Percentiles rank a stretch among this genome's conserved stretches.
Conservation (phyloP, 2,797 vertebrate genomes). For the Lithobates pipiens region DNA sequence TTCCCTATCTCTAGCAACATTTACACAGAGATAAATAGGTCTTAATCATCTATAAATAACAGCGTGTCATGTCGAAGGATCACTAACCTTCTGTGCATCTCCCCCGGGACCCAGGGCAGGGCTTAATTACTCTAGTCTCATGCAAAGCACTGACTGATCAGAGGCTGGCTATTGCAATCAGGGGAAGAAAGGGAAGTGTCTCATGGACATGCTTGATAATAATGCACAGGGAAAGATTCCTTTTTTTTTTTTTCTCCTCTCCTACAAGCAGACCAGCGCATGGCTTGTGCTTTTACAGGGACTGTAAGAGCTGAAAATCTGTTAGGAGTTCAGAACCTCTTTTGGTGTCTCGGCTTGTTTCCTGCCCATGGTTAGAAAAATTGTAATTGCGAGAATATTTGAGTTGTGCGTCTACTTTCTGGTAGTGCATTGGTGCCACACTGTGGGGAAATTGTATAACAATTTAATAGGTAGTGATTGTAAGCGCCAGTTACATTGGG, state of each 20-base stretch:
- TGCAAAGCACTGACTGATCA: conserved; percentile 69
- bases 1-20: conserved; percentile 72
- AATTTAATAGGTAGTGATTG: conserved; percentile 12
- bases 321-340: background rate
- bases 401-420: conserved; percentile 63
- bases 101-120: conserved; percentile 70
- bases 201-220: background rate
- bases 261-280: background rate
- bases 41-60: conserved; percentile 78
- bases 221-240: background rate
- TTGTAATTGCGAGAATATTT: conserved; percentile 54
- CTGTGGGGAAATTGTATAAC: conserved; percentile 72
- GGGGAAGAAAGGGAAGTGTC: conserved; percentile 26
- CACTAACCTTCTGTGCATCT: conserved; percentile 72
- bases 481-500: too few species aligned
- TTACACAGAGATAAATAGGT: conserved; percentile 76
- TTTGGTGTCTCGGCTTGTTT: background rate
- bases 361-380: background rate
- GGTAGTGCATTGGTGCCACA: conserved; percentile 77
- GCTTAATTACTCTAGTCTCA: conserved; percentile 73
- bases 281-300: background rate
- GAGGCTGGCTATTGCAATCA: conserved; percentile 59
- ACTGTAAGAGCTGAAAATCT: background rate
- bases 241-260: background rate
- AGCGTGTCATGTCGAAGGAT: conserved; percentile 70